Conservation (phyloP, 2,113 vertebrate genomes). For the Tringa solitaria region DNA sequence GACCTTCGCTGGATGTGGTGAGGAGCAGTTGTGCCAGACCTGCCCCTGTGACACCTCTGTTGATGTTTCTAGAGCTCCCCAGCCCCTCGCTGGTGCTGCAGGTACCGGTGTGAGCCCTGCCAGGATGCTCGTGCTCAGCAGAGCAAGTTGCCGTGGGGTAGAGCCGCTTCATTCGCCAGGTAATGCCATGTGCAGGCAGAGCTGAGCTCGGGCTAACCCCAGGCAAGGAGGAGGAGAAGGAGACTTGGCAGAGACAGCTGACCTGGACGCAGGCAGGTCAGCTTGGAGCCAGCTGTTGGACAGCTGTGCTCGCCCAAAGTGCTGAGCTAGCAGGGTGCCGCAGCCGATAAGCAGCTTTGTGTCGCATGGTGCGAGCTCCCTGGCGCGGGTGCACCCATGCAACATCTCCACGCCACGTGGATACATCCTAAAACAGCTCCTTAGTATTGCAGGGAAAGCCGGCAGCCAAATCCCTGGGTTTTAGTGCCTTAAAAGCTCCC, state of each 20-base stretch:
- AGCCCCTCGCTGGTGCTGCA: not conserved
- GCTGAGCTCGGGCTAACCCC: not conserved
- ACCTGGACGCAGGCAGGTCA: not conserved
- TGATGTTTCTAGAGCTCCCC: not conserved
- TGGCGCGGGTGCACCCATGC: not conserved
- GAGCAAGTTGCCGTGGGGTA: fast-evolving
- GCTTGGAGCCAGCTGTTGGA: not conserved
- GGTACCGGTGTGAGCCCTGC: not conserved
- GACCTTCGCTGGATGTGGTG: not conserved
- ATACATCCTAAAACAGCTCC: not conserved
- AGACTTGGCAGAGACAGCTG: not conserved
- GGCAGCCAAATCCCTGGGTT: not conserved
- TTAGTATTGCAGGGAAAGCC: fast-evolving
- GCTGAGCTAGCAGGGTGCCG: not conserved
- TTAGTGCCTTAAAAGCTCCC: not conserved
- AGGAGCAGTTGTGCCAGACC: not conserved
- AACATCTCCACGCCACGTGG: fast-evolving
- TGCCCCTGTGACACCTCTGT: fast-evolving
- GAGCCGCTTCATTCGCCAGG: not conserved
- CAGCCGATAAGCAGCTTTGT: fast-evolving
- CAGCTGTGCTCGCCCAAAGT: not conserved
- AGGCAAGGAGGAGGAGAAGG: not conserved
- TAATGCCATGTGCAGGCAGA: not conserved
- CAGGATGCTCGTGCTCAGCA: not conserved
- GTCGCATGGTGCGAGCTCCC: fast-evolving